Conservation (phyloP, 2,113 vertebrate species). For the Lates calcarifer region DNA sequence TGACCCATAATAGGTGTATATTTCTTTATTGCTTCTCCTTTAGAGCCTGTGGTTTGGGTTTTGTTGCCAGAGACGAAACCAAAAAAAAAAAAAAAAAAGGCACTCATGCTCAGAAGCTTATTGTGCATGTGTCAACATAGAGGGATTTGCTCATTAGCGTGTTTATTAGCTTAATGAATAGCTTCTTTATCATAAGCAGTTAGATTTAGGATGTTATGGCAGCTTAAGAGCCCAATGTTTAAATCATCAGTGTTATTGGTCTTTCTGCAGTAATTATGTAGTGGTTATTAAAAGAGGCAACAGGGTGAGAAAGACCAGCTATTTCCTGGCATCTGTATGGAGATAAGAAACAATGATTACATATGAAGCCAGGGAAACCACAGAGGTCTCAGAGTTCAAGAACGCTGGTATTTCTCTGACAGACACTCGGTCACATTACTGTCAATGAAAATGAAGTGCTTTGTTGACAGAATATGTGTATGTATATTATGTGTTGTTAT, state of each 20-base stretch:
- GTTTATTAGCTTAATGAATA: slow-evolving; percentile 7
- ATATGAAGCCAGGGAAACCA: background rate
- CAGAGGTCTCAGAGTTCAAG: background rate
- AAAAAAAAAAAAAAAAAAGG: slow-evolving; percentile 17
- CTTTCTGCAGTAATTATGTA: background rate
- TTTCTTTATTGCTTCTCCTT: slow-evolving; percentile 53
- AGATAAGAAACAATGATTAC: background rate
- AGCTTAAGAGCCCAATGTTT: background rate
- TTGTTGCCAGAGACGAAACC: slow-evolving; percentile 12
- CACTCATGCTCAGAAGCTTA: background rate
- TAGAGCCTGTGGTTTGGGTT: slow-evolving; percentile 54
- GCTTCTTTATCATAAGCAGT: slow-evolving; percentile 3
- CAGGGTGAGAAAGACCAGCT: background rate
- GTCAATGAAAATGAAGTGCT: background rate
- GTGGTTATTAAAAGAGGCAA: background rate
- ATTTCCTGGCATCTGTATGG: background rate
- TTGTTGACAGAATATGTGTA: too few species aligned
- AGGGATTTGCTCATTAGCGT: background rate
- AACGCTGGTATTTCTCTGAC: background rate
- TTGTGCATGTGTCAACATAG: background rate
- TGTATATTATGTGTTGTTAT: too few species aligned
- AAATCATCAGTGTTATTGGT: background rate
- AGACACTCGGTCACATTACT: too few species aligned
- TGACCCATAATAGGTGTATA: slow-evolving; percentile 60
- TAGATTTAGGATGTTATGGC: background rate